phyloP scores from a whole-genome alignment of 2,113 vertebrate genomes.

The Capreolus pygargus region DNA sequence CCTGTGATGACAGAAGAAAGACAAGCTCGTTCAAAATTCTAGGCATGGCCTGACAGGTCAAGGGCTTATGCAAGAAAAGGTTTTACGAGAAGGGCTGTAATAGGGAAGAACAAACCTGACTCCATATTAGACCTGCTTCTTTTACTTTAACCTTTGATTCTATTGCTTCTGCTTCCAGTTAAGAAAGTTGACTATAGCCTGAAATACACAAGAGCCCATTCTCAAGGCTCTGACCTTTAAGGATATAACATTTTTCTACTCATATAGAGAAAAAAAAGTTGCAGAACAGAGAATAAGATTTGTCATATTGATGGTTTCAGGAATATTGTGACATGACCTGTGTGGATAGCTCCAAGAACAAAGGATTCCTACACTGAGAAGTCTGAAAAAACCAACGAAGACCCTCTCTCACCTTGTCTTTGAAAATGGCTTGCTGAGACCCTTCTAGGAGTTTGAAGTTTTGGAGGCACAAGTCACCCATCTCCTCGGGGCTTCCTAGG shows the following conservation, averaged over 20 bases:
- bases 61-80: background rate
- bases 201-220: background rate
- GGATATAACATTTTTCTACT: background rate
- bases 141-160: background rate
- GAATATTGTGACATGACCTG: background rate
- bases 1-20: background rate
- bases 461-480: background rate
- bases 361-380: background rate
- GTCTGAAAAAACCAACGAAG: background rate
- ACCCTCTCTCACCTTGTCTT: background rate
- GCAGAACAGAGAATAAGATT: background rate
- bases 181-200: background rate
- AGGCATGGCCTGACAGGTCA: background rate
- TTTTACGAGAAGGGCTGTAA: background rate
- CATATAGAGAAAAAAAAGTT: background rate
- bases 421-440: background rate
- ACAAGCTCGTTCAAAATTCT: background rate
- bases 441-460: background rate
- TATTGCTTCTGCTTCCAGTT: background rate
- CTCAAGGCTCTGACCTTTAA: background rate
- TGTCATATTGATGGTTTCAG: background rate
- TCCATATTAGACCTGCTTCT: background rate
- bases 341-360: background rate
- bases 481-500: background rate
- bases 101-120: background rate